Evolutionary conservation across 2,888 invertebrate species (phyloP), one percentile per base, ranked within the genome.

Genomic region (Dasysyrphus albostriatus): DNA sequence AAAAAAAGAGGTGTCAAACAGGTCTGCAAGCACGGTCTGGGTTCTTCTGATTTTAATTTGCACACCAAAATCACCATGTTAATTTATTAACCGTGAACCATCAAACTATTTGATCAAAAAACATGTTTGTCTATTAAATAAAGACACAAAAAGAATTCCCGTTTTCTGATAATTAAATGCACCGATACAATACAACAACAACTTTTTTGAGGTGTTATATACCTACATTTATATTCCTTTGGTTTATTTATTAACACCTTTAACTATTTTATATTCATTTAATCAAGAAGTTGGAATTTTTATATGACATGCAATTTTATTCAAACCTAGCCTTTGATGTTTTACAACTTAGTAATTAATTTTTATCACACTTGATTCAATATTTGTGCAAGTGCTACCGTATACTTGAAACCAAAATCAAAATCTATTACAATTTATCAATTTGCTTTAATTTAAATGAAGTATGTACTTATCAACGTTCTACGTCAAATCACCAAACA

Each of bases 331-430:
- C 37, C 34, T 58, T 58, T 2, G 10, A 6, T 58, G 10, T 34
- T 58, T 58, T 58, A 58, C 58, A 58, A 58, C 6, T 58, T 37
- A 58, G 8, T 24, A 59, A 59, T 59, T 59, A 59, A 39, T 10
- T 39, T 59, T 59, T 59, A 59, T 39, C 39, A 59, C 34, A 39
- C 10, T 37, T 59, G 16, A 24, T 24, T 14, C 6, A 59, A 39
- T 59, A 59, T 59, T 59, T 59, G 19, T 12, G 6, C 7, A 59
- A 2, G 19, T 59, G 59, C 59, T 59, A 59, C 59, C 14, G 24
- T 39, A 24, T 5, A 59, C 12, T 12, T 24, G 0, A 37, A 37
- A 54, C 19, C 16, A 10, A 34, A 34, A 9, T 16, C 4, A 39
- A 39, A 39, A 59, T 16, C 5, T 59, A 59, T 19, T 58, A 58